Evolutionary conservation across 2,888 invertebrate species (phyloP).

Genomic region (Sialis fuliginosa): DNA sequence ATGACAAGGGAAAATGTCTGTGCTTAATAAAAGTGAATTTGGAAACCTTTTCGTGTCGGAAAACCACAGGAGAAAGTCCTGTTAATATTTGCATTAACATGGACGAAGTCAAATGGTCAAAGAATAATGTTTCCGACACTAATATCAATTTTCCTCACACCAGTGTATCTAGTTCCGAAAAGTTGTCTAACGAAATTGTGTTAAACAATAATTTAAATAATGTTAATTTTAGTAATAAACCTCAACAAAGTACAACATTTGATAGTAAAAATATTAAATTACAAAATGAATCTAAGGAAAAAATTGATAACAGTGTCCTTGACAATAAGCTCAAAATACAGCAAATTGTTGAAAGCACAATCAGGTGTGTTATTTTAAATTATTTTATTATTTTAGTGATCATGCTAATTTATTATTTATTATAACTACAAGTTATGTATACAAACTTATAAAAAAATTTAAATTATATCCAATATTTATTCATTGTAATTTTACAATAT

Average conservation of each 20-base stretch:
- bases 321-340: constrained; percentile 24
- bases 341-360: constrained; percentile 43
- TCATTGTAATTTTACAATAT: too few species aligned
- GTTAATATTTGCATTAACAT: constrained; percentile 3
- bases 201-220: constrained; percentile 2
- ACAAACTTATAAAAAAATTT: not conserved
- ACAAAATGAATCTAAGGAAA: not conserved
- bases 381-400: not conserved
- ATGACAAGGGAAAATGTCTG: constrained; percentile 7
- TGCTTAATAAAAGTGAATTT: constrained; percentile 5
- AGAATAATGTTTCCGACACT: constrained; percentile 2
- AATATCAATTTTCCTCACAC: not conserved
- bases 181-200: not conserved
- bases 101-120: constrained; percentile 5
- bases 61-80: constrained; percentile 1
- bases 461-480: not conserved
- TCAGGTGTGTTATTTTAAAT: constrained; percentile 28
- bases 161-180: not conserved
- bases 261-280: not conserved
- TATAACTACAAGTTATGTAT: not conserved
- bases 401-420: not conserved
- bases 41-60: not conserved
- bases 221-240: not conserved
- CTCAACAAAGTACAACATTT: not conserved
- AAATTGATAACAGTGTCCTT: constrained; percentile 2